Evolutionary conservation across 2,888 invertebrate genomes (phyloP).

Genomic region (Nysson spinosus): DNA sequence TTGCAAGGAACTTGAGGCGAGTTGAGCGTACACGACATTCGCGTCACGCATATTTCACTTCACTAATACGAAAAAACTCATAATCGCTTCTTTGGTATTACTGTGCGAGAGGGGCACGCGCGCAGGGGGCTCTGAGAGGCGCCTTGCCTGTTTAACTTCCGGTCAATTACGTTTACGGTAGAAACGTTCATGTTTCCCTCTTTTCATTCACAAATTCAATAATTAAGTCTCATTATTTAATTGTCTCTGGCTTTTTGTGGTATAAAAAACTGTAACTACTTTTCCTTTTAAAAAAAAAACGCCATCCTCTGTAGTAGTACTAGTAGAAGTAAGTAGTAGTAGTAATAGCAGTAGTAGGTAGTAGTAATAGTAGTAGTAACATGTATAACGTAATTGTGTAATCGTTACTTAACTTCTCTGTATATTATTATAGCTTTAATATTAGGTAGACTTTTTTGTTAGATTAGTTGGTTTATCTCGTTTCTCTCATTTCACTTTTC

Average conservation of each 20-base stretch:
- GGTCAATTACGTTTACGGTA: conserved; percentile 53
- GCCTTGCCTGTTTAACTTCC: conserved; percentile 51
- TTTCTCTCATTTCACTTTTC: conserved; percentile 63
- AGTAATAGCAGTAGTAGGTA: conserved; percentile 60
- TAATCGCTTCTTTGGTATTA: conserved; percentile 76
- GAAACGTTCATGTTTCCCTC: too few relatives aligned
- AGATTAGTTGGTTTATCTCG: conserved; percentile 66
- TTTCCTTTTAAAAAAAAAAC: conserved; percentile 48
- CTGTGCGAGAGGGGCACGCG: conserved; percentile 59
- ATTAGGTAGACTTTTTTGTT: conserved; percentile 74
- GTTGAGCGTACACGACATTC: conserved; percentile 44
- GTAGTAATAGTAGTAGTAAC: conserved; percentile 66
- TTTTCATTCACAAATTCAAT: conserved; percentile 44
- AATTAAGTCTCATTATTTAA: conserved; percentile 52
- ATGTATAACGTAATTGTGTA: conserved; percentile 71
- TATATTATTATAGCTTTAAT: conserved; percentile 76
- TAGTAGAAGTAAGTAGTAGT: conserved; percentile 53
- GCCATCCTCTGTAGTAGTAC: conserved; percentile 41
- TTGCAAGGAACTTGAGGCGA: conserved; percentile 62
- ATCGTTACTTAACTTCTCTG: conserved; percentile 73
- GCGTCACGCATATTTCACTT: conserved; percentile 65
- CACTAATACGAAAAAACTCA: conserved; percentile 71
- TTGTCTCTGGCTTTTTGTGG: conserved; percentile 49
- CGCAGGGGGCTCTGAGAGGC: conserved; percentile 34
- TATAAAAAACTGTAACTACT: conserved; percentile 54